Evolutionary conservation across 1,140 invertebrate genomes (phyloP).

Genomic region (Aphelinus certus): DNA sequence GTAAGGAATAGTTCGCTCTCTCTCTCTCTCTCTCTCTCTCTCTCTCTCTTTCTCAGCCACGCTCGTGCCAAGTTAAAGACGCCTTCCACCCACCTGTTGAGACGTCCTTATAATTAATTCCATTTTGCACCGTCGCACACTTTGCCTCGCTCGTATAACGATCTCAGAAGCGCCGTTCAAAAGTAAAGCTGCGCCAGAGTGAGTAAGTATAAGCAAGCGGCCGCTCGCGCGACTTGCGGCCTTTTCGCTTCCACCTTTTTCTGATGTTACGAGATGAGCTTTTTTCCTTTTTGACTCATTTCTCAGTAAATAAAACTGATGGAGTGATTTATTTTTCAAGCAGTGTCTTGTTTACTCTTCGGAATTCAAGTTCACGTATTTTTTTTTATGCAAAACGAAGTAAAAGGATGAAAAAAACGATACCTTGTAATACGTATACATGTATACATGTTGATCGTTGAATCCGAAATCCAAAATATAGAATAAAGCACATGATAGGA

Average conservation of each 20-base stretch:
- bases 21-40: slow-evolving; percentile 10
- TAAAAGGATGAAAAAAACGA: no score
- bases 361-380: background rate
- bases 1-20: background rate
- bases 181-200: slow-evolving; percentile 25
- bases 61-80: slow-evolving; percentile 57
- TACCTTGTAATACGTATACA: no score
- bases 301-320: no score
- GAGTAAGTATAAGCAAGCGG: slow-evolving; percentile 22
- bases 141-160: slow-evolving; percentile 35
- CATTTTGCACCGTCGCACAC: slow-evolving; percentile 62
- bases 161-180: slow-evolving; percentile 18
- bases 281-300: background rate
- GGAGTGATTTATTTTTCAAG: no score
- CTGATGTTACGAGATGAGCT: background rate
- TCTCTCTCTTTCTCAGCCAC: background rate
- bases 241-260: background rate
- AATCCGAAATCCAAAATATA: no score
- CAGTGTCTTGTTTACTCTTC: no score
- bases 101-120: slow-evolving; percentile 65
- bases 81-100: slow-evolving; percentile 65
- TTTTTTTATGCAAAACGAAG: background rate
- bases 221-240: no score
- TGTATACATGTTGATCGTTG: no score
- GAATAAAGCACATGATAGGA: no score